Conservation (phyloP, 2,797 vertebrate genomes). For the Lophotriccus pileatus region DNA sequence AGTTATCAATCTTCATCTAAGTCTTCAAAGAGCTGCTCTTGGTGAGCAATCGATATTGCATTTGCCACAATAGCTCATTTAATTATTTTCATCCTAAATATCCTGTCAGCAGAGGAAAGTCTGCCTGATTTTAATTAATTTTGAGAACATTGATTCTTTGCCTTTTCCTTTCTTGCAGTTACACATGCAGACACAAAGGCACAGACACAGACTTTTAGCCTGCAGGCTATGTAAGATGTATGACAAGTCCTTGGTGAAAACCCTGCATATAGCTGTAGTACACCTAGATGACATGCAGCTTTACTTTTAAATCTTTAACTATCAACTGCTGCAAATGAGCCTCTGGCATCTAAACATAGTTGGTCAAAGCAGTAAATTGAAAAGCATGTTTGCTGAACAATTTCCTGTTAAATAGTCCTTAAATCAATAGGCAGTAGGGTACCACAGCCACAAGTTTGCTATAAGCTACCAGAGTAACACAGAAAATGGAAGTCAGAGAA, state of each 20-base stretch:
- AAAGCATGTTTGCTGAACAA: constrained; percentile 13
- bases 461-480: not conserved
- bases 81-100: constrained; percentile 75
- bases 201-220: constrained; percentile 4
- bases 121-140: constrained; percentile 74
- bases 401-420: constrained; percentile 27
- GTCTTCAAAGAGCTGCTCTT: constrained; percentile 46
- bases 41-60: constrained; percentile 68
- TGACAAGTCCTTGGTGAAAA: constrained; percentile 1
- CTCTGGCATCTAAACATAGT: not conserved
- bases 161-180: constrained; percentile 27
- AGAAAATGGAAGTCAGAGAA: not conserved
- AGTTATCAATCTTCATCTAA: constrained; percentile 60
- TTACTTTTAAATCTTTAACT: constrained; percentile 30
- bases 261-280: not conserved
- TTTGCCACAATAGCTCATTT: constrained; percentile 70
- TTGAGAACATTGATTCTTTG: constrained; percentile 66
- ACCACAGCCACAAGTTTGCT: not conserved
- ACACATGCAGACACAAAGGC: constrained; percentile 9
- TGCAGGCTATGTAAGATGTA: constrained; percentile 25
- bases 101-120: constrained; percentile 50
- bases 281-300: not conserved
- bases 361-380: constrained; percentile 31
- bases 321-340: constrained; percentile 7
- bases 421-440: not conserved